Evolutionary conservation across 2,888 invertebrate species (phyloP), one percentile per base, ranked within the genome.

Genomic region (Pachycephus smyrnensis): DNA sequence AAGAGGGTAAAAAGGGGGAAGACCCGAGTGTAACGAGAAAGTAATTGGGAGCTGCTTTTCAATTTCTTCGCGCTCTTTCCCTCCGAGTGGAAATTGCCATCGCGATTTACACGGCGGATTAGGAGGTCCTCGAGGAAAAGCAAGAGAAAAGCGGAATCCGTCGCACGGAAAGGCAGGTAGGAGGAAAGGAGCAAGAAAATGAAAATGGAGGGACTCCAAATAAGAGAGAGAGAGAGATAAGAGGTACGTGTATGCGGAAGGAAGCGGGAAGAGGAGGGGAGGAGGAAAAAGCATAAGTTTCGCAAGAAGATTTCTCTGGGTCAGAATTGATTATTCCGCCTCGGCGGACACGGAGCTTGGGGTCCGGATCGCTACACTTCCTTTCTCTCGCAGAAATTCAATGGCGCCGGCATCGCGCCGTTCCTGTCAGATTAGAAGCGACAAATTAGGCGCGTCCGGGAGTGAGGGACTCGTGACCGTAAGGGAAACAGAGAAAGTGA

Each of bases 381-480:
- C 37, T 37, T 37, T 37, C 37, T 37, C 37, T 37, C 37, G 37
- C 12, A 12, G 15, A 37, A 37, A 37, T 81, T 81, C 81, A 80
- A 80, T 82, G 80, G 79, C 79, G 75, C 76, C 80, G 80, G 78
- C 79, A 78, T 79, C 75, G 80, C 73, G 77, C 78, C 80, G 81
- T 84, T 83, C 83, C 82, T 79, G 79, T 78, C 78, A 76, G 82
- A 85, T 85, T 85, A 84, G 83, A 81, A 78, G 78, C 80, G 82
- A 81, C 84, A 80, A 83, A 83, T 84, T 84, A 84, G 77, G 4
- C 69, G 69, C 11, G 12, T 69, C 31, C 69, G 69, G 73, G 55
- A 75, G 36, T 36, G 36, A 76, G 71, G 78, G 71, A 74, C 75
- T 71, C 69, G 75, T 75, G 76, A 76, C 78, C 74, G 75, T 33